These are phyloP conservation scores for Erpornis zantholeuca DNA, from an alignment of 2,113 vertebrate genomes.

Conservation along the genomic window DNA sequence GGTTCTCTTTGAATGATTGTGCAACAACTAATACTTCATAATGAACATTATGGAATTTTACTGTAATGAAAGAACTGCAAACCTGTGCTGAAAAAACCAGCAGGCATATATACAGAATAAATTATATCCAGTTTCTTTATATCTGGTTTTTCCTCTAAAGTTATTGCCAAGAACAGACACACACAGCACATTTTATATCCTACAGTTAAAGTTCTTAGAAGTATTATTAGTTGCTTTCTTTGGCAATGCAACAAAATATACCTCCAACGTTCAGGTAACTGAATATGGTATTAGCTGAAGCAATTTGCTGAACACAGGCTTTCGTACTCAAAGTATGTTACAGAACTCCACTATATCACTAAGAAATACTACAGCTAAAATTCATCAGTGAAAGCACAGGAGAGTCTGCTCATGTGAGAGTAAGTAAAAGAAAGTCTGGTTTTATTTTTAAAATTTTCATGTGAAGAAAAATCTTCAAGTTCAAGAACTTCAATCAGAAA, in stretches of 20 bases:
- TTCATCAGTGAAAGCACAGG: background rate
- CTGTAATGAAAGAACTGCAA: background rate
- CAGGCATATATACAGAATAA: background rate
- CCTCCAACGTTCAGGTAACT: slow-evolving; percentile 74
- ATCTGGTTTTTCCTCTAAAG: slow-evolving; percentile 39
- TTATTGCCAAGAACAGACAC: slow-evolving; percentile 37
- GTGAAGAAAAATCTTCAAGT: background rate
- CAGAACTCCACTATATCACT: slow-evolving; percentile 21
- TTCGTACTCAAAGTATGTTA: slow-evolving; percentile 58
- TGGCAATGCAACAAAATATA: slow-evolving; percentile 70
- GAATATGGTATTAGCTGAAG: slow-evolving; percentile 64
- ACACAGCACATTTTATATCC: slow-evolving; percentile 46
- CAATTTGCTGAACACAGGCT: slow-evolving; percentile 73
- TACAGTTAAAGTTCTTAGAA: slow-evolving; percentile 67
- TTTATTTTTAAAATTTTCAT: background rate
- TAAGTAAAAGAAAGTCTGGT: background rate
- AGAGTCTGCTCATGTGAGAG: background rate
- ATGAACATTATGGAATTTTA: background rate
- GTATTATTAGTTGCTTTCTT: slow-evolving; percentile 71
- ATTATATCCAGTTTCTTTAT: slow-evolving; percentile 60
- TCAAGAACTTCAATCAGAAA: background rate
- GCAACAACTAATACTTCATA: background rate
- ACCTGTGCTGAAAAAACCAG: background rate
- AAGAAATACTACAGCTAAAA: slow-evolving; percentile 23
- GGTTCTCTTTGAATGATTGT: background rate